Evolutionary conservation across 2,113 vertebrate genomes (phyloP), one percentile per base, ranked within the genome.

Genomic region (Aptenodytes forsteri): DNA sequence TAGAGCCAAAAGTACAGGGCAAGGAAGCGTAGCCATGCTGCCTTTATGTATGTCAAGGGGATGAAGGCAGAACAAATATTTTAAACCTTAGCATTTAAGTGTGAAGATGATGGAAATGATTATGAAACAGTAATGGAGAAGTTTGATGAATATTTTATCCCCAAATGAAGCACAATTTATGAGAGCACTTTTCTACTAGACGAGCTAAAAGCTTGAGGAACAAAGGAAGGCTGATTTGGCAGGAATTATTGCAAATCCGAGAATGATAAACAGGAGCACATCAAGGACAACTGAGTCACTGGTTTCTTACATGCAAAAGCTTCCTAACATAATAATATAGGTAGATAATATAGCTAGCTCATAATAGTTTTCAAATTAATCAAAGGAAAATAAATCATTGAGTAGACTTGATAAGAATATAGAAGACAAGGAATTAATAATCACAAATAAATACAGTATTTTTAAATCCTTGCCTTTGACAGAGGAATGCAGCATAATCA

Each of bases 141-240:
- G 16, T 79, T 84, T 76, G 54, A 80, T 93, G 44, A 92, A 93
- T 92, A 90, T 90, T 96, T 97, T 87, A 89, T 96, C 70, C 44
- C 42, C 62, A 90, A 55, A 83, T 0, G 5, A 90, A 95, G 47
- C 23, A 55, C 29, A 83, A 42, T 69, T 81, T 70, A 61, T 69
- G n/a, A 93, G 38, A 81, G 10, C 6, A 29, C 44, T 70, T 92
- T 80, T 83, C 77, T 78, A 30, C 30, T 62, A 69, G 19, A 79
- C 55, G 47, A 89, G 50, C 47, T 89, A 62, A 92, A 93, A 89
- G 7, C 47, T 89, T 67, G 29, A 30, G 52, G 52, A 95, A 47
- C 30, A 82, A 93, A 83, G 47, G 29, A 82, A 36, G 71, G 29
- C 40, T 90, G 82, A 46, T 80, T 64, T 88, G 62, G 46, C 42